Evolutionary conservation across 1,140 invertebrate species (phyloP), one percentile per base, ranked within the genome.

Genomic region (Laodelphax striatellus): DNA sequence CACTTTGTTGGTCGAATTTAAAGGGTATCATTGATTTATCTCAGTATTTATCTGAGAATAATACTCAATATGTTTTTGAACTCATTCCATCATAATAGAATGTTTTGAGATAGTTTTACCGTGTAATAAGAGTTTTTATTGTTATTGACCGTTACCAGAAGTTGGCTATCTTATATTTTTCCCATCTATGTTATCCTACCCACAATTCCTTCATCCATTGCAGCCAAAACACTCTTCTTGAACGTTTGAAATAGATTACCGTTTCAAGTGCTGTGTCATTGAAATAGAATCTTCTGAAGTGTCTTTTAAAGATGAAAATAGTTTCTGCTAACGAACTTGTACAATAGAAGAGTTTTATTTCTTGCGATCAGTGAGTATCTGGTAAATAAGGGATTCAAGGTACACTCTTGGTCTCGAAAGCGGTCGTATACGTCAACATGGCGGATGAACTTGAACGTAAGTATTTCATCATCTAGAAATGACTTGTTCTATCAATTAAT

Each of bases 391-490:
- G 6, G 21, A 6, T 50, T 50, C 21, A 50, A 22, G 46, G 21
- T 17, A 16, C 46, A 50, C 16, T 10, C 10, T 9, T 13, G 10
- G 2, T 50, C 46, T 2, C 46, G 10, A 62, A 55, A 52, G 44
- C 55, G 22, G 60, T 52, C 57, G 57, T 58, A 56, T 63, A 58
- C 55, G 58, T 65, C 58, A 68, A 68, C 62, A 68, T 68, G 67
- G 67, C 67, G 65, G 67, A 68, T 62, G 62, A 68, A 66, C 67
- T 68, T 68, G 66, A 68, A 68, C 66, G 67, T 68, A 54, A 65
- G 67, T 67, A 57, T 57, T 54, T 52, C 57, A 38, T 17, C 4
- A 38, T 38, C 34, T 11, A 38, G 10, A 13, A 38, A 38, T 38
- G 34, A 11, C 10, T 38, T 11, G 11, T 38, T 38, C 10, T 38